A percentile compares a stretch with the other conserved stretches of the same genome.
Conservation (phyloP, 1,140 invertebrate genomes). For the Leguminivora glycinivorella region DNA sequence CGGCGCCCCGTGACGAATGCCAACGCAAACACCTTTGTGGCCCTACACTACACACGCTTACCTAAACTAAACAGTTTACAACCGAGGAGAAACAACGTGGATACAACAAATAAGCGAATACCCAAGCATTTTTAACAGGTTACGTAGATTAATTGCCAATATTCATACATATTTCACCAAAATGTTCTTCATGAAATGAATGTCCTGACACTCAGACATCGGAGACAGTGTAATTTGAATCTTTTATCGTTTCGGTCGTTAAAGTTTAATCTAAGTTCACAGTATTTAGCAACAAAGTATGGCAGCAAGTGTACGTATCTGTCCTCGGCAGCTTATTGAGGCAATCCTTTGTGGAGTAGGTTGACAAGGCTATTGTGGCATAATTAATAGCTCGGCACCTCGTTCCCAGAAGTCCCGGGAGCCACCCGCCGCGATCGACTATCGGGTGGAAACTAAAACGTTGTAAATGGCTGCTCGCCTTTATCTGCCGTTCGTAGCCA, state of each 20-base stretch:
- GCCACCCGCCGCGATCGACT: slow-evolving; percentile 48
- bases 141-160: too few species aligned
- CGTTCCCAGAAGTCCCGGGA: slow-evolving; percentile 37
- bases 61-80: slow-evolving; percentile 25
- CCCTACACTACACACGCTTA: slow-evolving; percentile 60
- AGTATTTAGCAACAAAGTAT: neutral
- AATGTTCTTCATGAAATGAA: too few species aligned
- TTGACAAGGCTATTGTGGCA: slow-evolving; percentile 47
- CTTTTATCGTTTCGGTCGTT: neutral
- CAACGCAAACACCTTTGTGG: slow-evolving; percentile 74
- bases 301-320: slow-evolving; percentile 5
- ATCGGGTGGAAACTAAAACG: slow-evolving; percentile 48
- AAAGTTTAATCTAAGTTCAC: too few species aligned
- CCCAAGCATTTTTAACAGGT: too few species aligned
- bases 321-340: slow-evolving; percentile 34
- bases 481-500: slow-evolving; percentile 43
- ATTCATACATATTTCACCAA: too few species aligned
- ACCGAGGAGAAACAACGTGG: neutral
- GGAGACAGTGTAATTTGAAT: neutral
- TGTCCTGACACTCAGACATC: too few species aligned
- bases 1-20: slow-evolving; percentile 74
- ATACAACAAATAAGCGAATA: neutral
- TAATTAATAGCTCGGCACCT: slow-evolving; percentile 59
- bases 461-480: slow-evolving; percentile 48
- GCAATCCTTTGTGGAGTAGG: slow-evolving; percentile 47